Base-by-base conservation (phyloP, 2,113 vertebrate species). In the Sceloporus undulatus region DNA sequence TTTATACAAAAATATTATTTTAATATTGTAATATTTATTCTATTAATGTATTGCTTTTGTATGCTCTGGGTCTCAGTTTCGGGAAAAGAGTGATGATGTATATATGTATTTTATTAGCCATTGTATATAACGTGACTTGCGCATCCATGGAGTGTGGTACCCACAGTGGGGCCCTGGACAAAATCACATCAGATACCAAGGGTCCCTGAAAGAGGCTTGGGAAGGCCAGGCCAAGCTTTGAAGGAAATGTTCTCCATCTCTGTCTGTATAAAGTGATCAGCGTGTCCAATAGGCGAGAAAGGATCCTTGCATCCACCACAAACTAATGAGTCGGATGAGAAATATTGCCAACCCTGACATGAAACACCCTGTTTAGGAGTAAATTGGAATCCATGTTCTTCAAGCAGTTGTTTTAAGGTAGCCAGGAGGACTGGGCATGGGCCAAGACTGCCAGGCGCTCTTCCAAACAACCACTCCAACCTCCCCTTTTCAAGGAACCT, bases 361-460 rank as follows among this genome's bases (percentile, higher is more conserved):
- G 34, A 79, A 86, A 81, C 85, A 80, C 87, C 85, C 70, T 13
- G 0, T 74, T 93, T 90, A 74, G 9, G 29, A 62, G 68, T 25
- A 87, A 83, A 21, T 25, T 34, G 52, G 87, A 77, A 91, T 2
- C n/a, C 2, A 6, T 70, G 13, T 83, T 65, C 79, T 82, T 40
- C 11, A 34, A 76, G 79, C 86, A 87, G 88, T 95, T 93, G 85
- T 87, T 95, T 92, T 71, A 23, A 93, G 92, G 92, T 73, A 89
- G 90, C 68, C 74, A 27, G 86, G 90, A 85, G 82, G 0, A 74
- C 82, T 23, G 87, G 94, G 90, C 88, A 77, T 19, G 0, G 0
- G 89, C 92, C 92, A 94, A 85, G 25, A 79, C 6, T 54, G 82
- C 78, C 18, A 25, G 84, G 85, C 66, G 59, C 86, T 85, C 83